phyloP scores from a whole-genome alignment of 1,140 invertebrate genomes.

The Pseudomyrmex dendroicus region DNA sequence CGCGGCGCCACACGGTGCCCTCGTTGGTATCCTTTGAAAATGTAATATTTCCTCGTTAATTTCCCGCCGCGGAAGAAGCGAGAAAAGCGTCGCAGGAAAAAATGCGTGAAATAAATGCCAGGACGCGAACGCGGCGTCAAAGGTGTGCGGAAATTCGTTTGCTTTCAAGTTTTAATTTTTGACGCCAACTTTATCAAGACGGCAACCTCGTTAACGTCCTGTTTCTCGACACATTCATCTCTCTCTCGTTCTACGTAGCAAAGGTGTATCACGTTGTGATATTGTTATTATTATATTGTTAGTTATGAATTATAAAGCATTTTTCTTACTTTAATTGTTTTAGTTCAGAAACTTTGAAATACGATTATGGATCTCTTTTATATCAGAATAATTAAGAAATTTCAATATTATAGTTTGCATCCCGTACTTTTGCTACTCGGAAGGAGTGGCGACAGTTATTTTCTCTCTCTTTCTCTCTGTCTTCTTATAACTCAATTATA shows the following conservation, averaged over 20 bases:
- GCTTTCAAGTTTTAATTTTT: conserved; percentile 64
- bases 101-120: conserved; percentile 64
- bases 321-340: background rate
- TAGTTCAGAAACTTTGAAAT: background rate
- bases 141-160: conserved; percentile 59
- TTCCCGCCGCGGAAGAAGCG: conserved; percentile 61
- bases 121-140: conserved; percentile 50
- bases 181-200: conserved; percentile 60
- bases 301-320: background rate
- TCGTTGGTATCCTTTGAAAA: conserved; percentile 66
- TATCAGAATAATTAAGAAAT: background rate
- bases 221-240: conserved; percentile 50
- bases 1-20: conserved; percentile 17
- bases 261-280: conserved; percentile 19
- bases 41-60: conserved; percentile 69
- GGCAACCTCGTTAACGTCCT: conserved; percentile 63
- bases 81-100: conserved; percentile 65
- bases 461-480: no score
- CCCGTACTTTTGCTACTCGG: conserved; percentile 53
- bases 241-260: conserved; percentile 8
- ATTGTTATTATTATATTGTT: background rate
- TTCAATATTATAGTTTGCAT: background rate
- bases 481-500: conserved; percentile 45
- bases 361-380: background rate
- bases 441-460: conserved; percentile 15